Evolutionary conservation across 2,797 vertebrate genomes (phyloP), one percentile per base, ranked within the genome.

Genomic region (Sebastes diploproa): DNA sequence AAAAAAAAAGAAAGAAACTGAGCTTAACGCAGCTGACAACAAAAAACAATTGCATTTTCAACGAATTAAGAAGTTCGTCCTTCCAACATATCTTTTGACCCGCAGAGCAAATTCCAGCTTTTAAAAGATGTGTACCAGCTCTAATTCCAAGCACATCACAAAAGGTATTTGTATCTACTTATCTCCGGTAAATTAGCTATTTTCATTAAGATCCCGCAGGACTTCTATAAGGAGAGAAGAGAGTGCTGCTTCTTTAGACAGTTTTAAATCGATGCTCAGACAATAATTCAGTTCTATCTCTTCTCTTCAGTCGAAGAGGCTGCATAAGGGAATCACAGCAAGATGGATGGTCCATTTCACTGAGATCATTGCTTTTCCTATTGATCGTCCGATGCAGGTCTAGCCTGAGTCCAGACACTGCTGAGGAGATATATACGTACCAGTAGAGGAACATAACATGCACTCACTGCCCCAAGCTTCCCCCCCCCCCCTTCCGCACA

Each of bases 321-420:
- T 77, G 84, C 62, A 77, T 83, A 77, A 88, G 88, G 74, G 76
- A 88, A 89, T 90, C 92, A 84, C 86, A 80, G 80, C 77, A 77
- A 92, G 92, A 94, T 84, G 83, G 91, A 94, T 88, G 76, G 85
- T 83, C 85, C 84, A 82, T 91, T 92, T 89, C 86, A 84, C 87
- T 60, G 60, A 85, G 90, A 94, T 91, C 88, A 91, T 93, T 91
- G 82, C 88, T 88, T 90, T 89, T 88, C 79, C 84, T 89, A 95
- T 94, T 89, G 94, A 94, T 94, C 30, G 65, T 10, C 67, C 62
- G 1, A 66, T 80, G 89, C 78, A 86, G 86, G 85, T 92, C 82
- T 54, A 80, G 83, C 75, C 87, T 5, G 70, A 82, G 83, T 84
- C 80, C 87, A 89, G 81, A 90, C 82, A 69, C 68, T 25, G 61